Evolutionary conservation across 2,113 vertebrate species (phyloP).

Genomic region (Terrapene triunguis): DNA sequence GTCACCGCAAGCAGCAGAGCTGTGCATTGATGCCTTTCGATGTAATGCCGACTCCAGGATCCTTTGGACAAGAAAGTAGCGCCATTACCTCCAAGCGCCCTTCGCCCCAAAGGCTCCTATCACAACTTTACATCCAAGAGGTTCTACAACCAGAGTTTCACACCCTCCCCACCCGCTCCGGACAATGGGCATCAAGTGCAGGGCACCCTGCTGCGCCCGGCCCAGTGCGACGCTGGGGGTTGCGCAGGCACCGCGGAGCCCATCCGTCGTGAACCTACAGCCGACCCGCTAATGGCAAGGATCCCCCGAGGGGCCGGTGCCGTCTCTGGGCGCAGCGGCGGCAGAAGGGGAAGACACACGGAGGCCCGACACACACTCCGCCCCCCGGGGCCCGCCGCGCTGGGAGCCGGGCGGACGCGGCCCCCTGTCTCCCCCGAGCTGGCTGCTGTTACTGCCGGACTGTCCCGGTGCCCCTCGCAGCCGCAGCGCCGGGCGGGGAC

Average conservation of each 20-base stretch:
- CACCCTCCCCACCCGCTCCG: too few relatives aligned
- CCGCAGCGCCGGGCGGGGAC: background rate
- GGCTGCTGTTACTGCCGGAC: background rate
- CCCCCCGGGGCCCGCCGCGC: background rate
- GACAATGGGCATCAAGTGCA: background rate
- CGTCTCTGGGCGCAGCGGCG: background rate
- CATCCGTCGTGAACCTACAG: rapidly evolving
- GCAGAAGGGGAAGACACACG: background rate
- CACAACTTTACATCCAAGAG: background rate
- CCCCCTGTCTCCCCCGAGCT: background rate
- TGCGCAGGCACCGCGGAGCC: background rate
- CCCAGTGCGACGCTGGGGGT: background rate
- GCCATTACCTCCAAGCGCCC: background rate
- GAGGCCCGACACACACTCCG: background rate
- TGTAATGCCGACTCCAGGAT: background rate
- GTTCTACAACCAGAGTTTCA: background rate
- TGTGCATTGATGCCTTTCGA: rapidly evolving
- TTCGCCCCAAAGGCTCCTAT: background rate
- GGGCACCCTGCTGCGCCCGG: background rate
- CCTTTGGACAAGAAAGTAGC: background rate
- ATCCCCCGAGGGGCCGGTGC: background rate
- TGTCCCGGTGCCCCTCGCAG: background rate
- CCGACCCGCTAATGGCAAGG: background rate
- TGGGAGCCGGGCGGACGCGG: background rate
- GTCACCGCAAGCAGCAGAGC: rapidly evolving